Percentiles rank a stretch among this genome's conserved stretches.
phyloP scores from a whole-genome alignment of 2,797 vertebrate genomes.

The Meriones psammophilus region DNA sequence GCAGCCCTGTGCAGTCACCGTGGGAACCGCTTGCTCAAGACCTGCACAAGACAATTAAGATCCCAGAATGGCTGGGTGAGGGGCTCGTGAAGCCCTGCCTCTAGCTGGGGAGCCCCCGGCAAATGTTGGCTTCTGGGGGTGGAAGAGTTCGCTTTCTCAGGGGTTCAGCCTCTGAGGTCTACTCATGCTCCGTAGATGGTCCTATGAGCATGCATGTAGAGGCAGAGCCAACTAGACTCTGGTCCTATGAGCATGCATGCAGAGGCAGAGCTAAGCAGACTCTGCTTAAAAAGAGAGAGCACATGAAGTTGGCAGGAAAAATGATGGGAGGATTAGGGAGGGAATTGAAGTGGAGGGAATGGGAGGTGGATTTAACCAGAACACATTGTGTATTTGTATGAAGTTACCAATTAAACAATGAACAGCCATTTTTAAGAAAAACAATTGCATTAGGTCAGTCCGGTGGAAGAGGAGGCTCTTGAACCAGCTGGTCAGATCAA shows the following conservation, averaged over 20 bases:
- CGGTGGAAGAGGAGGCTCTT: background rate
- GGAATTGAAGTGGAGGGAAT: background rate
- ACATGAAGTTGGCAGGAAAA: background rate
- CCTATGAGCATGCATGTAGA: no score
- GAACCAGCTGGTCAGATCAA: background rate
- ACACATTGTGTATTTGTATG: background rate
- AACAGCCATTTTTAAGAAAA: background rate
- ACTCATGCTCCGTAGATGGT: background rate
- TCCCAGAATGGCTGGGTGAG: background rate
- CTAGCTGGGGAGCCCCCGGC: background rate
- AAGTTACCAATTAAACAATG: background rate
- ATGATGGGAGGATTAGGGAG: background rate
- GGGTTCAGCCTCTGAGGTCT: background rate
- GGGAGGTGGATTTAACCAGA: no score
- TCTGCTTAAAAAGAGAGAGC: background rate
- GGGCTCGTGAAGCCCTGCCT: background rate
- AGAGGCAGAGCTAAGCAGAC: background rate
- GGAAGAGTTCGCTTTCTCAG: background rate
- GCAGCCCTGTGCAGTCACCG: accelerated
- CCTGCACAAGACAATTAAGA: background rate
- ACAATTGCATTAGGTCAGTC: background rate
- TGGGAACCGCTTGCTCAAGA: background rate
- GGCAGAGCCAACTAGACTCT: no score
- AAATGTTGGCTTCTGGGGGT: background rate
- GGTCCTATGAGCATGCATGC: background rate